Evolutionary conservation across 2,888 invertebrate species (phyloP).

Genomic region (Andrena chrysosceles): DNA sequence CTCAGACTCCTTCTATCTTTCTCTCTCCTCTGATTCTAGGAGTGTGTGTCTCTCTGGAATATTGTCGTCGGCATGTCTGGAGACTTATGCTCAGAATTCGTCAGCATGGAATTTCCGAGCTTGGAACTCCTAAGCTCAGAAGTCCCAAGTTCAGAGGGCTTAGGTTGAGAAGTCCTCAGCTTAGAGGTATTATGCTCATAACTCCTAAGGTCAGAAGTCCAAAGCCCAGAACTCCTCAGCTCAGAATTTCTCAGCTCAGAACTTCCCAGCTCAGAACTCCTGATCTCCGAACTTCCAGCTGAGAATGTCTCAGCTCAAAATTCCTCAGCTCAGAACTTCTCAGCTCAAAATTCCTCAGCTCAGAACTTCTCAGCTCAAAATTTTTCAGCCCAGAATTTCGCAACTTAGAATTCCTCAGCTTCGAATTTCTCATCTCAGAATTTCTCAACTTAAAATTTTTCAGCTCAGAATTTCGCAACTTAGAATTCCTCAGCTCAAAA

Average conservation of each 20-base stretch:
- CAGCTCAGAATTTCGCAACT: not conserved
- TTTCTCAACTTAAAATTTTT: not conserved
- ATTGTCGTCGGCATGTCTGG: not conserved
- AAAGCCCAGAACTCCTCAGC: not conserved
- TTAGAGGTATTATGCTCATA: no score
- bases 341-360: not conserved
- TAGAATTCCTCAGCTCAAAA: not conserved
- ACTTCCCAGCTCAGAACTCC: not conserved
- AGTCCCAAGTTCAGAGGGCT: no score
- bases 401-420: not conserved
- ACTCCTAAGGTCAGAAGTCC: constrained; percentile 5
- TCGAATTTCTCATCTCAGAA: not conserved
- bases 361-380: no score
- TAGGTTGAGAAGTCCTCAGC: no score
- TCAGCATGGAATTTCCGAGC: constrained; percentile 1
- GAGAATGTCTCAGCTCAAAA: not conserved
- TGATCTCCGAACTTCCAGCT: not conserved
- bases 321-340: constrained; percentile 5
- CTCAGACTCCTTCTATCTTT: not conserved
- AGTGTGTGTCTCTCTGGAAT: not conserved
- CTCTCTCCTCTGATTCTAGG: not conserved
- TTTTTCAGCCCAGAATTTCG: not conserved
- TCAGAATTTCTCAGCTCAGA: not conserved
- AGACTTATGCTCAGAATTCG: constrained; percentile 13
- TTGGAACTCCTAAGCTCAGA: not conserved